Base-by-base conservation (phyloP, 1,140 invertebrate genomes). In the Geopemphigus sp. region DNA sequence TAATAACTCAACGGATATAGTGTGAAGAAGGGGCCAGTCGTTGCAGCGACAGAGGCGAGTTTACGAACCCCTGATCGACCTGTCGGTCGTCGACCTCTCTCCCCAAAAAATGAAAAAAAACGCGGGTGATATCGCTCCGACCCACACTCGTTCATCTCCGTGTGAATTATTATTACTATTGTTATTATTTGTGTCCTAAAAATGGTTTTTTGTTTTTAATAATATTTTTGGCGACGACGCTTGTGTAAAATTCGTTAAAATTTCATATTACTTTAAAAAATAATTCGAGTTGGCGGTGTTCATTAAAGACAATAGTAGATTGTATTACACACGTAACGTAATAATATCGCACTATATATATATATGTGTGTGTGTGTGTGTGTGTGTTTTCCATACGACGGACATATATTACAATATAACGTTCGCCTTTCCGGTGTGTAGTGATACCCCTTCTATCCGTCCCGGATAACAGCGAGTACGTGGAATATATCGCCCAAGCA, bases 1-100 rank as follows among this genome's bases (percentile, higher is more conserved):
- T 50, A 50, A 50, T 50, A 50, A 63, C 14, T 63, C 11, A 4
- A 39, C 32, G 32, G 32, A 39, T 39, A 39, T 8, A 39, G 32
- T 39, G n/a, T 39, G 32, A 24, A 39, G n/a, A n/a, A n/a, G n/a
- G 57, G 22, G 56, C 56, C 54, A 56, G 54, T 22, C n/a, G 11
- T 19, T 6, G 14, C 12, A 6, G 5, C 12, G 0, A 8, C 45
- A 24, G 19, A 15, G 15, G 26, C 26, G 19, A 24, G 50, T 78
- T 78, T 78, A 63, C 24, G 74, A 63, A 78, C 74, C 74, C 74
- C 74, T 78, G 74, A 63, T 59, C 56, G 72, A 76, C 72, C 56
- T 59, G 54, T 26, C 56, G 74, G 74, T 61, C 56, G 22, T 26
- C 56, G 74, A 78, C 74, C 74, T 63, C 63, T 66, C 19, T 45